phyloP scores from a whole-genome alignment of 2,113 vertebrate genomes.

The Lanius collurio region DNA sequence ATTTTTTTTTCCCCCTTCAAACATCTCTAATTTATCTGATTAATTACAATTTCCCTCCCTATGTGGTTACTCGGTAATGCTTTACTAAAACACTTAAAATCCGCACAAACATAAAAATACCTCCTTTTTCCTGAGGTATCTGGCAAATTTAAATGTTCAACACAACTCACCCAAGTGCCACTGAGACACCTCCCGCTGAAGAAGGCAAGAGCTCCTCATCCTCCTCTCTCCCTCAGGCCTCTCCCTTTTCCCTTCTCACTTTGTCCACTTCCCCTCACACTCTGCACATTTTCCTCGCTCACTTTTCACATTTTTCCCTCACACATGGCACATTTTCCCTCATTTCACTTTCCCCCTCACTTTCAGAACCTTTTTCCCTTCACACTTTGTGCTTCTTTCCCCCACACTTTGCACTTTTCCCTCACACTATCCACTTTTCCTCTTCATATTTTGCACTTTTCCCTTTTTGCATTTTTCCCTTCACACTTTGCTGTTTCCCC shows the following conservation, averaged over 20 bases:
- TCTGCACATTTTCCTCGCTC: not conserved
- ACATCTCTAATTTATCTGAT: not conserved
- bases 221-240: not conserved
- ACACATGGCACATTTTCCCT: not conserved
- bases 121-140: not conserved
- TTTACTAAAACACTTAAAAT: not conserved
- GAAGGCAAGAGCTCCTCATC: not conserved
- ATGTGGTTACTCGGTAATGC: not conserved
- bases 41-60: not conserved
- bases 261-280: not conserved
- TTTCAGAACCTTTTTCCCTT: not conserved
- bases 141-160: not conserved
- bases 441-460: not conserved
- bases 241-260: too few species aligned
- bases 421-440: not conserved
- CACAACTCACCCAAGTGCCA: not conserved
- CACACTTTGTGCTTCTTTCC: not conserved
- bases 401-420: not conserved
- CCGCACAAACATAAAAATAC: not conserved
- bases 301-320: not conserved
- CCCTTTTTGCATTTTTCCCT: not conserved
- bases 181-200: too few species aligned
- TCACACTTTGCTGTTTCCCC: not conserved
- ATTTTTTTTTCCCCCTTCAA: not conserved
- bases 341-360: not conserved